Percentiles rank a stretch among this genome's conserved stretches.
phyloP scores from a whole-genome alignment of 2,113 vertebrate species.

The Columba livia region DNA sequence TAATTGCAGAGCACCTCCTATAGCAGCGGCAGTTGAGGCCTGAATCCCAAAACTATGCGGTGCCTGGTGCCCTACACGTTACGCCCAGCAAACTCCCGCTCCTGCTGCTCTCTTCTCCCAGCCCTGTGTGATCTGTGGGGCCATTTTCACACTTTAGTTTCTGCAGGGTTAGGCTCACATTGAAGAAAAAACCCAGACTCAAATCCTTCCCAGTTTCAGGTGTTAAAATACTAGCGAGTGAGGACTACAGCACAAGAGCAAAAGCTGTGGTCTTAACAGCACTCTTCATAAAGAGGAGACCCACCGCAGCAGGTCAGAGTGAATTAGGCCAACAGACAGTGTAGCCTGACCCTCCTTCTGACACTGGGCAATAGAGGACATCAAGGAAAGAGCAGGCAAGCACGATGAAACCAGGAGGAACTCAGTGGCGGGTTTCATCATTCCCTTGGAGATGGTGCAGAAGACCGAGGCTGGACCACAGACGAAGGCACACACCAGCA shows the following conservation, averaged over 20 bases:
- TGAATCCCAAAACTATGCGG: fast-evolving
- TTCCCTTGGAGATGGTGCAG: background rate
- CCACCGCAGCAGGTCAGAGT: background rate
- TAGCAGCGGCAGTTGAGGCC: background rate
- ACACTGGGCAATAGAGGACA: background rate
- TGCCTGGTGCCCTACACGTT: background rate
- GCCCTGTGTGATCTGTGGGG: background rate
- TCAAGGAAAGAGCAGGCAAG: background rate
- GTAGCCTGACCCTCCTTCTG: background rate
- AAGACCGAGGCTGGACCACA: background rate
- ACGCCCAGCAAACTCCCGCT: fast-evolving
- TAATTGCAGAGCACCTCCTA: background rate
- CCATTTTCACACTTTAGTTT: background rate
- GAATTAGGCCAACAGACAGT: background rate
- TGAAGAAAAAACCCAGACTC: background rate
- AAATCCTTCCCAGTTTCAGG: background rate
- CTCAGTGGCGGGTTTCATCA: background rate
- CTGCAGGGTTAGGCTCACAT: background rate
- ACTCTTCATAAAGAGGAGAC: background rate
- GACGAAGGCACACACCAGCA: fast-evolving
- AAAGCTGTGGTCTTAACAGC: background rate
- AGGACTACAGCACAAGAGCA: background rate
- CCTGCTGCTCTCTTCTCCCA: background rate
- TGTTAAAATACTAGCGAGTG: fast-evolving
- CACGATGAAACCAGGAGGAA: background rate